These are phyloP conservation scores for Cosmopolites sordidus DNA, from an alignment of 2,888 invertebrate species.

Conservation along the genomic window DNA sequence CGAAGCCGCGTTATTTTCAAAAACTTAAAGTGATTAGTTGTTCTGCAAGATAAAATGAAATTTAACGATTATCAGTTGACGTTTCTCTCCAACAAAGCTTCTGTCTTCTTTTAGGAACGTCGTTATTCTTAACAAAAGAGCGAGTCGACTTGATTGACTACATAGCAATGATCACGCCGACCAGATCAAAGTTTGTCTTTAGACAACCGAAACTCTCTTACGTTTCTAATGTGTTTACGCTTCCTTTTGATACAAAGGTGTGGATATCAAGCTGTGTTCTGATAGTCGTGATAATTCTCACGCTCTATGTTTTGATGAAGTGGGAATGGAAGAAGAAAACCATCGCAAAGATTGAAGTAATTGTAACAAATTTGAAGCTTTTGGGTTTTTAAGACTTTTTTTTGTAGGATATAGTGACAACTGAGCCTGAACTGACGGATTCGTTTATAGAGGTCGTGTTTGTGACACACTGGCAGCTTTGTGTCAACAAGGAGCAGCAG, in stretches of 20 bases:
- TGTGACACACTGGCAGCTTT: conserved; percentile 56
- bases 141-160: conserved; percentile 61
- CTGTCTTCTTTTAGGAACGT: conserved; percentile 51
- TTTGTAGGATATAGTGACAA: too few relatives aligned
- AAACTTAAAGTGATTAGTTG: too few relatives aligned
- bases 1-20: too few relatives aligned
- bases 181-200: conserved; percentile 66
- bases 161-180: conserved; percentile 63
- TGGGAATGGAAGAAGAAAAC: conserved; percentile 45
- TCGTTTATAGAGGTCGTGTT: conserved; percentile 54
- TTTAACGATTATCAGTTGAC: too few relatives aligned
- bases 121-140: conserved; percentile 61
- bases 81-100: too few relatives aligned
- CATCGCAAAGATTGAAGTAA: conserved; percentile 4
- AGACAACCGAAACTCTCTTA: conserved; percentile 67
- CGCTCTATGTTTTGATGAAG: conserved; percentile 44
- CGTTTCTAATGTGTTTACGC: conserved; percentile 64
- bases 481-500: conserved; percentile 57
- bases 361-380: too few relatives aligned
- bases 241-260: conserved; percentile 64
- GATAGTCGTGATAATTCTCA: conserved; percentile 48
- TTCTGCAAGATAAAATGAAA: too few relatives aligned
- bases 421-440: conserved; percentile 28
- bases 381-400: too few relatives aligned
- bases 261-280: conserved; percentile 58